Evolutionary conservation across 2,113 vertebrate genomes (phyloP).

Genomic region (Cynoglossus semilaevis): DNA sequence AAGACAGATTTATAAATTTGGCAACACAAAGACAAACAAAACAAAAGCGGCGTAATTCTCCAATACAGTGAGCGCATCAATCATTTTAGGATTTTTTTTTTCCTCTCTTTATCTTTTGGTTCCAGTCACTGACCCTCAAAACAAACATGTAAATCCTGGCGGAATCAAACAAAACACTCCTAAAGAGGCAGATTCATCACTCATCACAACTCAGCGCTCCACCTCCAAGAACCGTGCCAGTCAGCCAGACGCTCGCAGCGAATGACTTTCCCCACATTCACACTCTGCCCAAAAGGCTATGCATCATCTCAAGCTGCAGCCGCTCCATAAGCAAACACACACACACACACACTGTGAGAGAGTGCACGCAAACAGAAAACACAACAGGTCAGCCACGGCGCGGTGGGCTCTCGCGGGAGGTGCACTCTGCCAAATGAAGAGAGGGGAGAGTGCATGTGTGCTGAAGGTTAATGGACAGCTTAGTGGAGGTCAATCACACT

Average conservation of each 20-base stretch:
- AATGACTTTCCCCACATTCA: background rate
- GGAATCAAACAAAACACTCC: background rate
- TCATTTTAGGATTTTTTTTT: slow-evolving; percentile 5
- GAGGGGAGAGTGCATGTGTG: slow-evolving; percentile 12
- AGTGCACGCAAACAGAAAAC: slow-evolving; percentile 5
- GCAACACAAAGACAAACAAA: background rate
- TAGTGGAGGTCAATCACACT: slow-evolving; percentile 55
- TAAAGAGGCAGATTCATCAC: background rate
- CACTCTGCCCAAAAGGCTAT: slow-evolving; percentile 20
- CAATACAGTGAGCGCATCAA: background rate
- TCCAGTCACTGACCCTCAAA: background rate
- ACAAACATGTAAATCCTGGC: background rate
- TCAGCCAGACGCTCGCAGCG: slow-evolving; percentile 13
- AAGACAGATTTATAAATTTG: background rate
- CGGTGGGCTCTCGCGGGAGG: slow-evolving; percentile 10
- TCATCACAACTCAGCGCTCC: slow-evolving; percentile 7
- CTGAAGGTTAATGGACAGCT: slow-evolving; percentile 64
- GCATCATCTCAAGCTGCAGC: slow-evolving; percentile 12
- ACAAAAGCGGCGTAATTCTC: slow-evolving; percentile 2
- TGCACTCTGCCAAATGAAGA: slow-evolving; percentile 37
- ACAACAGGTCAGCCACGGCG: slow-evolving; percentile 23
- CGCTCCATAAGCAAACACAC: slow-evolving; percentile 13
- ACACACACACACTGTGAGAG: too few species aligned
- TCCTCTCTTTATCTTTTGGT: slow-evolving; percentile 2
- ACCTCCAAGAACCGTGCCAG: slow-evolving; percentile 4